Evolutionary conservation across 2,888 invertebrate genomes (phyloP).

Genomic region (Patella ulyssiponensis): DNA sequence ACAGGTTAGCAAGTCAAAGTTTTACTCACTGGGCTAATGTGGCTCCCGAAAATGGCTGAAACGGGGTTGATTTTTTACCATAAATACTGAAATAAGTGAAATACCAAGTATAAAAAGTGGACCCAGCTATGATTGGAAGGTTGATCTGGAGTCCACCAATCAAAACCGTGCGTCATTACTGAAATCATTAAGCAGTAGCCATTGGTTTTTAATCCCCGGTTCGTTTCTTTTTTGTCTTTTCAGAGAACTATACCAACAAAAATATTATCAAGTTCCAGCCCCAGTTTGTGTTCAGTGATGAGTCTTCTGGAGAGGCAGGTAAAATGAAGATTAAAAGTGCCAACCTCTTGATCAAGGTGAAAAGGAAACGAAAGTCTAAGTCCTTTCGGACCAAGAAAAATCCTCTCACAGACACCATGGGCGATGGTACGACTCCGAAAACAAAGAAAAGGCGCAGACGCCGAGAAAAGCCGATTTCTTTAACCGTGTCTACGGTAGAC

Average conservation of each 20-base stretch:
- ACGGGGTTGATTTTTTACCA: too few relatives aligned
- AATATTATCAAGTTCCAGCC: slow-evolving; percentile 2
- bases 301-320: not conserved
- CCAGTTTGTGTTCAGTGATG: not conserved
- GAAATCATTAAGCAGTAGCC: too few relatives aligned
- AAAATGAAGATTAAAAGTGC: not conserved
- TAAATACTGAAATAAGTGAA: too few relatives aligned
- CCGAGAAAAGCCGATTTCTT: not conserved
- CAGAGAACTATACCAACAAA: not conserved
- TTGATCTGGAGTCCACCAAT: too few relatives aligned
- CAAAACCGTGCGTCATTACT: too few relatives aligned
- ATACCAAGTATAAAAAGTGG: too few relatives aligned
- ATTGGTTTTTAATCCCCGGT: too few relatives aligned
- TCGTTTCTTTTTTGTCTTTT: not conserved
- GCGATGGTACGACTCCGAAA: not conserved
- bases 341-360: not conserved
- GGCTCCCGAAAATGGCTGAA: too few relatives aligned
- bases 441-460: not conserved
- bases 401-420: not conserved
- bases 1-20: too few relatives aligned
- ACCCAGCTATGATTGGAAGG: too few relatives aligned
- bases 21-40: too few relatives aligned
- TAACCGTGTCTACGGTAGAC: not conserved
- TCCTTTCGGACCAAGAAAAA: too few relatives aligned
- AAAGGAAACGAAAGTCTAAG: not conserved